A percentile compares a stretch with the other conserved stretches of the same genome.
phyloP scores from a whole-genome alignment of 2,888 invertebrate species.

The Trimorus sp. region DNA sequence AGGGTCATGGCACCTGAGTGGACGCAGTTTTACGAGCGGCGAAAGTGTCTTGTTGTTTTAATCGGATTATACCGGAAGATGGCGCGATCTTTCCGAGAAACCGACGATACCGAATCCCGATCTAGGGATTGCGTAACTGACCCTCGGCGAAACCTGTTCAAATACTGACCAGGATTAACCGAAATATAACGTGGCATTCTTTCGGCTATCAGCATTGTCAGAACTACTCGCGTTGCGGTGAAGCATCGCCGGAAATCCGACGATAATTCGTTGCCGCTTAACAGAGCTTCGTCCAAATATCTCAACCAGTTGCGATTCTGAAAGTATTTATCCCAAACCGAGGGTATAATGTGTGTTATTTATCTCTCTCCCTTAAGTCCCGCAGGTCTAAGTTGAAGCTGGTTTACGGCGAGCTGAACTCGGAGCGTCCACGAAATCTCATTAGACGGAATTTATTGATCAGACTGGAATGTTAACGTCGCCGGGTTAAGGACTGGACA shows the following conservation, averaged over 20 bases:
- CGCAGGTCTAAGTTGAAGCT: background rate
- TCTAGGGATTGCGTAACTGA: too few relatives aligned
- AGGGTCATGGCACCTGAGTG: conserved; percentile 10
- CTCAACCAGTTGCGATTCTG: background rate
- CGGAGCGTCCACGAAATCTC: conserved; percentile 5
- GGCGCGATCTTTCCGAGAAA: background rate
- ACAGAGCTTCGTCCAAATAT: background rate
- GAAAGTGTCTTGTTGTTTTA: conserved; percentile 19
- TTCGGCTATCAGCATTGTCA: too few relatives aligned
- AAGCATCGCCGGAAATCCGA: too few relatives aligned
- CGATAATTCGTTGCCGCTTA: too few relatives aligned
- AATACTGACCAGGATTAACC: too few relatives aligned
- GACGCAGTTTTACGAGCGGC: conserved; percentile 11
- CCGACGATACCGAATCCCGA: too few relatives aligned
- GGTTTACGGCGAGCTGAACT: background rate
- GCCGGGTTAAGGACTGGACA: background rate
- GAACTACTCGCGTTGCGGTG: too few relatives aligned
- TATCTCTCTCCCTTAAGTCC: conserved; percentile 1
- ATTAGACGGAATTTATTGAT: conserved; percentile 24
- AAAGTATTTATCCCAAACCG: background rate
- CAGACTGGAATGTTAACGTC: conserved; percentile 15
- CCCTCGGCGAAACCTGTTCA: too few relatives aligned
- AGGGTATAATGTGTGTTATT: conserved; percentile 6
- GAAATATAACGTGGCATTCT: too few relatives aligned
- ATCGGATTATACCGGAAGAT: conserved; percentile 2